Percentiles rank a stretch among this genome's conserved stretches.
phyloP scores from a whole-genome alignment of 2,113 vertebrate genomes.

The Mystacornis crossleyi region DNA sequence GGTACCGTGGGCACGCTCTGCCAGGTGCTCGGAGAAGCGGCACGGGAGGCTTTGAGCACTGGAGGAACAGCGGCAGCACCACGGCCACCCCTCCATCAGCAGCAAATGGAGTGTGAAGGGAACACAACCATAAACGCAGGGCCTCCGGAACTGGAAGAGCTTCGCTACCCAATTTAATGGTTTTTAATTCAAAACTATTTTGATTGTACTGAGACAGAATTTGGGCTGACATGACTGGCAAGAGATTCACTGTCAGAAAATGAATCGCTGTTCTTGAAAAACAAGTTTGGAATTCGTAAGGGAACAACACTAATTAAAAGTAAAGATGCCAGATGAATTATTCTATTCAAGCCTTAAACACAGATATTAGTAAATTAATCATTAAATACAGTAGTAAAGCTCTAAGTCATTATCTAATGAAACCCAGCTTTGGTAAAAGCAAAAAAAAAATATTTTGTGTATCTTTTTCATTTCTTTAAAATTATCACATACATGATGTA shows the following conservation, averaged over 20 bases:
- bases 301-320: background rate
- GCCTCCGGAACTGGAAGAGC: background rate
- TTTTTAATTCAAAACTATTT: background rate
- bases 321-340: background rate
- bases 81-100: background rate
- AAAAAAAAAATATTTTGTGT: background rate
- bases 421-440: background rate
- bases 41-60: background rate
- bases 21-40: background rate
- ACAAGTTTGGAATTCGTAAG: background rate
- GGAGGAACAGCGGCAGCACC: too few relatives aligned
- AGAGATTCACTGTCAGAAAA: background rate
- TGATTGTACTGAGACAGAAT: background rate
- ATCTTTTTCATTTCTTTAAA: background rate
- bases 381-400: background rate
- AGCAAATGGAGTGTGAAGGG: background rate
- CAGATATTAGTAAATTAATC: background rate
- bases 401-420: background rate
- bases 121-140: background rate
- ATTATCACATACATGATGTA: background rate
- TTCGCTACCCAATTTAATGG: background rate
- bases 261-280: background rate
- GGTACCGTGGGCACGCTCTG: rapidly evolving
- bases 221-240: background rate
- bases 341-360: background rate